Base-by-base conservation (phyloP, 1,140 invertebrate species). In the Anagrus nilaparvatae region DNA sequence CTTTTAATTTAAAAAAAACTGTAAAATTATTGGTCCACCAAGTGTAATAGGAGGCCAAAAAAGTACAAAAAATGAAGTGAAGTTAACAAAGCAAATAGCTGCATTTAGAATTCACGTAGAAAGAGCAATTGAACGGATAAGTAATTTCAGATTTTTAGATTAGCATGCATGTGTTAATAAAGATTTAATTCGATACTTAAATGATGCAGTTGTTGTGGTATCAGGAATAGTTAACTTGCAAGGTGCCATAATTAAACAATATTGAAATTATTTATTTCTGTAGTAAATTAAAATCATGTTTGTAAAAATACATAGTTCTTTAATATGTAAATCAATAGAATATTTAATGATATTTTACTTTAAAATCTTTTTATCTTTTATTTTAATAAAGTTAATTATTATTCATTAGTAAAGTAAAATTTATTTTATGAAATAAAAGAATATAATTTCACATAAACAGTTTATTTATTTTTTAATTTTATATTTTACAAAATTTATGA, bases 101-200 rank as follows among this genome's bases (percentile, higher is more conserved):
- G 54, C 55, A 40, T 47, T 61, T 17, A 44, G 60, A 43, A 56
- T 60, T 34, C 57, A 63, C 34, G 47, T 63, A 13, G 62, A 65
- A 45, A 38, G 57, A 27, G 57, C 55, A n/a, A 62, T 65, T 31
- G 40, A 51, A 13, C 29, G 59, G 13, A 6, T 61, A 9, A 36
- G 59, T 34, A 55, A 63, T 24, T 65, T 56, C 47, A 29, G 48
- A 33, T 30, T 58, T 25, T 32, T 57, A 25, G 37, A 49, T 38
- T 47, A 42, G 16, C 49, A 55, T 47, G 18, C 46, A 21, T 25
- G 14, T 12, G 13, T 55, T 10, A 37, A 51, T 40, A 17, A 30
- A 30, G 31, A 43, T 30, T 27, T 47, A 28, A n/a, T 56, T 9
- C 17, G 34, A 9, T 21, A 29, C 19, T 27, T 50, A 21, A 48